Evolutionary conservation across 2,113 vertebrate genomes (phyloP).

Genomic region (Stomatorhinus ivindoensis): DNA sequence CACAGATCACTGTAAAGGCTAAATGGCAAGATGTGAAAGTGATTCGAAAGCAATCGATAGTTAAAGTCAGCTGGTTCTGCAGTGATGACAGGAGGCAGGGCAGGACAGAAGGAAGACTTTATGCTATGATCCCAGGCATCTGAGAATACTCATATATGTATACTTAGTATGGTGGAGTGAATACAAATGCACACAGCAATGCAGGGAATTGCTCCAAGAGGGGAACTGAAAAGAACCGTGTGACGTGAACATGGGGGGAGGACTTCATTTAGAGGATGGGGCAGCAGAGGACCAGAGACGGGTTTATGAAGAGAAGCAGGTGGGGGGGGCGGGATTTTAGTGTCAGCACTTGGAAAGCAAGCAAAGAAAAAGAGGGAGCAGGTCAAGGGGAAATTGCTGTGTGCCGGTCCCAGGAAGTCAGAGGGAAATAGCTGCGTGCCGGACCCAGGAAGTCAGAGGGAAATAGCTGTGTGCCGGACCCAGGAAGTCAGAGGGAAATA

Average conservation of each 20-base stretch:
- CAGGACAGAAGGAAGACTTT: background rate
- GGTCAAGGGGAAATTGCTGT: background rate
- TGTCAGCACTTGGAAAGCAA: background rate
- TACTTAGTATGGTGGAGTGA: background rate
- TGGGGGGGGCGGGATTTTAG: background rate
- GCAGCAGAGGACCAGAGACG: background rate
- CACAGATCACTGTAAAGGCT: background rate
- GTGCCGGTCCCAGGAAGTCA: too few relatives aligned
- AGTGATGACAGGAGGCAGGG: background rate
- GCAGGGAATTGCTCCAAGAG: background rate
- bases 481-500: too few relatives aligned
- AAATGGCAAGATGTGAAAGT: background rate
- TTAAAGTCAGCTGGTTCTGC: conserved; percentile 1
- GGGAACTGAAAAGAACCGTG: background rate
- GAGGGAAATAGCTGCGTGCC: too few relatives aligned
- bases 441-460: too few relatives aligned
- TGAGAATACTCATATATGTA: background rate
- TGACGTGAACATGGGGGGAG: background rate
- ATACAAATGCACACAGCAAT: background rate
- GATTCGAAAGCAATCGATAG: background rate
- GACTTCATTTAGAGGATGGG: background rate
- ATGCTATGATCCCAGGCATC: background rate
- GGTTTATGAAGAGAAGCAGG: background rate
- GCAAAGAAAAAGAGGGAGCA: background rate
- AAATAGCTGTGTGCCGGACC: too few relatives aligned